These are phyloP conservation scores for Achatina immaculata DNA, from an alignment of 1,140 invertebrate species.

Conservation along the genomic window DNA sequence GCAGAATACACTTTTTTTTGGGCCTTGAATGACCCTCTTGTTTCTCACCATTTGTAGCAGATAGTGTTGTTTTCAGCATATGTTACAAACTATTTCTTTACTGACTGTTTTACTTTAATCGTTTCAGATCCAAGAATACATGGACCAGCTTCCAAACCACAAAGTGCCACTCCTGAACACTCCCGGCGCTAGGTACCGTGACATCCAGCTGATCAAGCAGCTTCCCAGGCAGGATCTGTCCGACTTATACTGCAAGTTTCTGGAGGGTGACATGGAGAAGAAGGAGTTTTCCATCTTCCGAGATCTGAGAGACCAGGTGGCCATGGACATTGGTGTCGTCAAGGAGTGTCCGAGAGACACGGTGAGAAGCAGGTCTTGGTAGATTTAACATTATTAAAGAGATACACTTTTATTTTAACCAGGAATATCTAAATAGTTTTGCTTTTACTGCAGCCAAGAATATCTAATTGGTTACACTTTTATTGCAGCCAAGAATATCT, in stretches of 20 bases:
- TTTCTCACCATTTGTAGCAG: too few species aligned
- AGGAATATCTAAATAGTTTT: too few species aligned
- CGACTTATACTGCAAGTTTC: conserved; percentile 88
- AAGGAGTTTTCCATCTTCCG: conserved; percentile 93
- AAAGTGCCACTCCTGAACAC: conserved; percentile 97
- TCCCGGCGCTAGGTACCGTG: conserved; percentile 92
- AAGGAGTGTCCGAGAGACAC: conserved; percentile 66
- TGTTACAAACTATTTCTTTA: too few species aligned
- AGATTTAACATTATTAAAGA: background rate
- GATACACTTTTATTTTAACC: too few species aligned
- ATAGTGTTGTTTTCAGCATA: too few species aligned
- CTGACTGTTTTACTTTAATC: too few species aligned
- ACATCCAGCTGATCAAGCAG: conserved; percentile 88
- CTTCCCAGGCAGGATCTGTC: conserved; percentile 95
- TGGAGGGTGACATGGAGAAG: conserved; percentile 85
- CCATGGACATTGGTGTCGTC: conserved; percentile 90
- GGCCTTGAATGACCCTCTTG: too few species aligned
- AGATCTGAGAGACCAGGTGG: conserved; percentile 90
- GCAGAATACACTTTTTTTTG: too few species aligned
- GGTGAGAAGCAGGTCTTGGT: conserved; percentile 38
- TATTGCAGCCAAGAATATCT: too few species aligned
- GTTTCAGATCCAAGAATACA: conserved; percentile 98
- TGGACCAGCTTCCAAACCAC: conserved; percentile 94
- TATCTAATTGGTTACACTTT: too few species aligned
- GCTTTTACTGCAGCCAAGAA: too few species aligned